Percentiles rank a stretch among this genome's conserved stretches.
phyloP scores from a whole-genome alignment of 2,797 vertebrate species.

The Gallinago nigripennis region DNA sequence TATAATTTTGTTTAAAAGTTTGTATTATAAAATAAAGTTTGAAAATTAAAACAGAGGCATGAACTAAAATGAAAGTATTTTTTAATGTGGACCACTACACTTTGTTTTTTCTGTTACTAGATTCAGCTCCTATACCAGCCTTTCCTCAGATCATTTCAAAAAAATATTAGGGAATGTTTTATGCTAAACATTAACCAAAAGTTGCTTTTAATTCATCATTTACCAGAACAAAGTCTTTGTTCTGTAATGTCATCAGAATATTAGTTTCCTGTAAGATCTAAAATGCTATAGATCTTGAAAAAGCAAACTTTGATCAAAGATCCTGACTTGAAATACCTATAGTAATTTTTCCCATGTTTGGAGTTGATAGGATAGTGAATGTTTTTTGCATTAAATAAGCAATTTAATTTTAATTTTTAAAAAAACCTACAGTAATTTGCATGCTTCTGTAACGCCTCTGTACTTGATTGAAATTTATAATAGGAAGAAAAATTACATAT shows the following conservation, averaged over 20 bases:
- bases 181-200: not conserved
- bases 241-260: not conserved
- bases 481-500: conserved; percentile 46
- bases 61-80: not conserved
- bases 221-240: conserved; percentile 5
- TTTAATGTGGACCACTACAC: not conserved
- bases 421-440: conserved; percentile 45
- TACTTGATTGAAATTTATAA: conserved; percentile 57
- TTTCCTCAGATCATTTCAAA: not conserved
- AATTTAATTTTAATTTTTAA: conserved; percentile 36
- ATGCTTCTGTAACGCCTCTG: conserved; percentile 31
- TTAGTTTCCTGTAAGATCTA: conserved; percentile 20
- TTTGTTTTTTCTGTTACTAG: not conserved
- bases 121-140: not conserved
- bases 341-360: not conserved
- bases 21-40: not conserved
- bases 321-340: not conserved
- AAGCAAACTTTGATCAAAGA: conserved; percentile 7
- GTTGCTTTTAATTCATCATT: conserved; percentile 23
- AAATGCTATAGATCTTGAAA: not conserved
- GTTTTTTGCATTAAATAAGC: conserved; percentile 32
- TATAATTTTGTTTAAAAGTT: not conserved
- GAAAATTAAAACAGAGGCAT: not conserved
- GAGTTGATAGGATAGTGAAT: not conserved
- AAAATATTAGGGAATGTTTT: not conserved